Evolutionary conservation across 1,140 invertebrate genomes (phyloP), one percentile per base, ranked within the genome.

Genomic region (Carcinoscorpius rotundicauda): DNA sequence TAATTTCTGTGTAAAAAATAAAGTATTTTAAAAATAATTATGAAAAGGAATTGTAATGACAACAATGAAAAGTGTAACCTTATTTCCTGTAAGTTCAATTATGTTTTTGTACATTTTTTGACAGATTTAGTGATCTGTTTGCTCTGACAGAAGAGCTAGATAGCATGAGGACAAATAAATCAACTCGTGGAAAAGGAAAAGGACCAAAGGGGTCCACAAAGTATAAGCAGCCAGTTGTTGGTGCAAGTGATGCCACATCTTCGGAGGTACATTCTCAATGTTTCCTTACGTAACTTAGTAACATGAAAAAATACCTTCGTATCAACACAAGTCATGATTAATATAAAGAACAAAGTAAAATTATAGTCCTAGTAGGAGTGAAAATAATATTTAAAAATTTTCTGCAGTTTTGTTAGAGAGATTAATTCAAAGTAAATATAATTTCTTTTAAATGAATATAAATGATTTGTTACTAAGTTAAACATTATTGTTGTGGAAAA

Each of bases 121-220:
- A 6, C 64, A 79, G 78, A 78, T 97, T 90, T 75, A 87, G 87
- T 75, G 91, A 96, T 73, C 80, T 98, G 64, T 91, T 97, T 77
- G 86, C 90, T 0, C 81, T 97, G 69, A 88, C 91, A 5, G 93
- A 93, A 76, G 79, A 80, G 65, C 86, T 92, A 68, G 91, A 91
- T 66, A 92, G 94, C 75, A 70, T 76, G 6, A 77, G 79, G 63
- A 72, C 72, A 9, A 74, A 73, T 3, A 74, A 77, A 56, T 48
- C 68, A 75, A 58, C 67, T 72, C 66, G 71, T 71, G 72, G 60
- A 68, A 75, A 60, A 73, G 72, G 64, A 67, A 69, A 4, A 72
- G 76, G 4, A 76, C 72, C 49, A 74, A 75, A 62, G 76, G 78
- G 58, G 29, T 29, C 29, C 29, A 29, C 71, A 77, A 58, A 79